These are phyloP conservation scores for Pristionchus fissidentatus DNA, from an alignment of 2,888 invertebrate species.

Conservation along the genomic window DNA sequence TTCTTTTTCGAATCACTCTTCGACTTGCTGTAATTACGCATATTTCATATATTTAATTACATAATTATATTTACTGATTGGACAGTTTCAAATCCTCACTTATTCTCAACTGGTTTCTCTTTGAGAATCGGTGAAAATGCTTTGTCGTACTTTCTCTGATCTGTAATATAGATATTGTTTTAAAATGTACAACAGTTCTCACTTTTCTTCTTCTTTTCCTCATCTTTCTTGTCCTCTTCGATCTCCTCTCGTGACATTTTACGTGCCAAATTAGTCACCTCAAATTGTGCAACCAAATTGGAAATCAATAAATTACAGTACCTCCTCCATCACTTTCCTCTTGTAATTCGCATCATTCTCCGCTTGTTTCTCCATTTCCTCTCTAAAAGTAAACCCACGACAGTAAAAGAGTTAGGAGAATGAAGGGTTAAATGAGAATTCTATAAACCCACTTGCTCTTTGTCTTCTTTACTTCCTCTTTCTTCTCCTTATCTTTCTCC, in stretches of 20 bases:
- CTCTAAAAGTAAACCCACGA: background rate
- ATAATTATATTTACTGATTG: background rate
- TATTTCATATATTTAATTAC: too few relatives aligned
- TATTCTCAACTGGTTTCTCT: background rate
- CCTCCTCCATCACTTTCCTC: slow-evolving; percentile 31
- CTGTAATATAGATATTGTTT: background rate
- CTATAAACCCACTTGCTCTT: background rate
- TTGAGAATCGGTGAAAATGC: slow-evolving; percentile 2
- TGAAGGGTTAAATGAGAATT: background rate
- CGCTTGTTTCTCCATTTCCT: background rate
- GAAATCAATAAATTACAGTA: background rate
- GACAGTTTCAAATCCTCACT: background rate
- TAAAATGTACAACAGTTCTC: background rate
- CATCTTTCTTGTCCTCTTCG: background rate
- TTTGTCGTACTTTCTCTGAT: background rate
- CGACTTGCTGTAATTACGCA: background rate
- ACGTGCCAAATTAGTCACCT: background rate
- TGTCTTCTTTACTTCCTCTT: background rate
- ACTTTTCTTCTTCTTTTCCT: background rate
- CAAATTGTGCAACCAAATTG: background rate
- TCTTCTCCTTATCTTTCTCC: slow-evolving; percentile 7
- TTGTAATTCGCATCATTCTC: slow-evolving; percentile 18
- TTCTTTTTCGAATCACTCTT: background rate
- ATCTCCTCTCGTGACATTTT: slow-evolving; percentile 18
- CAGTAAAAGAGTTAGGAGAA: background rate